Evolutionary conservation across 2,797 vertebrate species (phyloP).

Genomic region (Ceyx erithaca): DNA sequence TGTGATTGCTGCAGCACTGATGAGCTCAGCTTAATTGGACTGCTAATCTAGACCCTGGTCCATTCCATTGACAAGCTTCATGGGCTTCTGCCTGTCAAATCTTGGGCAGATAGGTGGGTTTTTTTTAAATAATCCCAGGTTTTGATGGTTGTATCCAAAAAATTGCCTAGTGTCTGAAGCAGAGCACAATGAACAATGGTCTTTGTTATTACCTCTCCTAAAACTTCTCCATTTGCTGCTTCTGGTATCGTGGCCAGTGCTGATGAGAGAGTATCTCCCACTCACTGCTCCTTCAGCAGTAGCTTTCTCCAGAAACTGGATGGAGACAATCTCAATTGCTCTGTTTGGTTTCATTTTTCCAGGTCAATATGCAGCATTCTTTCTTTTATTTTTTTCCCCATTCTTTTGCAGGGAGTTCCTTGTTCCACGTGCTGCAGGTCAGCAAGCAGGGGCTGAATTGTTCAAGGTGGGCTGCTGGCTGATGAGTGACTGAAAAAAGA

Average conservation of each 20-base stretch:
- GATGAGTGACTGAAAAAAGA: background rate
- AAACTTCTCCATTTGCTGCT: background rate
- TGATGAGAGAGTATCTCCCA: constrained; percentile 14
- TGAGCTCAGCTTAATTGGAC: background rate
- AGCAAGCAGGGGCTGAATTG: background rate
- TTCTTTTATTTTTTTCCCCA: background rate
- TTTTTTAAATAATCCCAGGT: background rate
- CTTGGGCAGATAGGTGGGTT: background rate
- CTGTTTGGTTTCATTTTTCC: background rate
- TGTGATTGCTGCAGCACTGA: background rate
- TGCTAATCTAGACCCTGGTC: background rate
- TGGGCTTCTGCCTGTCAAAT: background rate
- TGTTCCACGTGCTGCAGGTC: background rate
- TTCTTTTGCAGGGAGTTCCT: background rate
- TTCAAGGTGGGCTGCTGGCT: background rate
- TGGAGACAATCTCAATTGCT: background rate
- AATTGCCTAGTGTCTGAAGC: background rate
- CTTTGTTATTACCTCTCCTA: background rate
- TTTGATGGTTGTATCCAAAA: constrained; percentile 35
- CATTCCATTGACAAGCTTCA: background rate
- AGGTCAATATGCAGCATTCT: background rate
- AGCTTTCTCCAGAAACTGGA: background rate
- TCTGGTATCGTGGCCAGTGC: background rate
- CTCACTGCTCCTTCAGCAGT: constrained; percentile 23
- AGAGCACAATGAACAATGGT: background rate